Conservation (phyloP, 2,797 vertebrate species). For the Acipenser transmontanus region DNA sequence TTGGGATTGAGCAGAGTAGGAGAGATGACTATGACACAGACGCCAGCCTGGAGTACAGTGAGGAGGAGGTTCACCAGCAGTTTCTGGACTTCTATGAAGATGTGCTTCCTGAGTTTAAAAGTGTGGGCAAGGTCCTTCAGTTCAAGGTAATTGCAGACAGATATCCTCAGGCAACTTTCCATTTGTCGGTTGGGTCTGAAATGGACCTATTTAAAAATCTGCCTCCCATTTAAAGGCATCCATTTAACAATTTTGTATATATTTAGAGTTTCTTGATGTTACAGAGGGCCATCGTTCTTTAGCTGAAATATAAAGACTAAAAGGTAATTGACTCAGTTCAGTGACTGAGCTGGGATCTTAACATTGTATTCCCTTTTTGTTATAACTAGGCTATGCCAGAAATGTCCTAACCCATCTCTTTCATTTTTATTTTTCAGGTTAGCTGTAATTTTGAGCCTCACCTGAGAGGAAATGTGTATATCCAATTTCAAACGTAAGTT, state of each 20-base stretch:
- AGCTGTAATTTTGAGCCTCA: slow-evolving; percentile 95
- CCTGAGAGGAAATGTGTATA: slow-evolving; percentile 92
- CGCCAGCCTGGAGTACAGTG: slow-evolving; percentile 86
- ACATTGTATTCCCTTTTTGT: too few relatives aligned
- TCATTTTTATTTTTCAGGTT: slow-evolving; percentile 59
- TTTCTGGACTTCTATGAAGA: slow-evolving; percentile 93
- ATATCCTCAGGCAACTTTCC: too few relatives aligned
- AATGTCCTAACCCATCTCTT: background rate
- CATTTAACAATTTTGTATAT: too few relatives aligned
- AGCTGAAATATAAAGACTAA: too few relatives aligned
- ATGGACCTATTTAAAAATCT: too few relatives aligned
- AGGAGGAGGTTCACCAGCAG: slow-evolving; percentile 87
- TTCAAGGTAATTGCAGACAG: slow-evolving; percentile 75
- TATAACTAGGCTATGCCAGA: too few relatives aligned
- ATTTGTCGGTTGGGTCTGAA: too few relatives aligned
- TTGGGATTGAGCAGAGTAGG: slow-evolving; percentile 87
- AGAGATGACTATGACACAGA: slow-evolving; percentile 93
- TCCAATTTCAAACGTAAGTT: slow-evolving; percentile 92
- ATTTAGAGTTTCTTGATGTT: too few relatives aligned
- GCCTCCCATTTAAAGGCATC: too few relatives aligned
- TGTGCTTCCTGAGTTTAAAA: slow-evolving; percentile 85
- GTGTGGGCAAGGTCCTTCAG: slow-evolving; percentile 82
- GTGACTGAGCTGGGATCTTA: too few relatives aligned
- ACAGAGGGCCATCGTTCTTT: too few relatives aligned
- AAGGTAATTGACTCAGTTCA: too few relatives aligned